These are phyloP conservation scores for Ibidorhyncha struthersii DNA, from an alignment of 2,113 vertebrate genomes.

Conservation along the genomic window DNA sequence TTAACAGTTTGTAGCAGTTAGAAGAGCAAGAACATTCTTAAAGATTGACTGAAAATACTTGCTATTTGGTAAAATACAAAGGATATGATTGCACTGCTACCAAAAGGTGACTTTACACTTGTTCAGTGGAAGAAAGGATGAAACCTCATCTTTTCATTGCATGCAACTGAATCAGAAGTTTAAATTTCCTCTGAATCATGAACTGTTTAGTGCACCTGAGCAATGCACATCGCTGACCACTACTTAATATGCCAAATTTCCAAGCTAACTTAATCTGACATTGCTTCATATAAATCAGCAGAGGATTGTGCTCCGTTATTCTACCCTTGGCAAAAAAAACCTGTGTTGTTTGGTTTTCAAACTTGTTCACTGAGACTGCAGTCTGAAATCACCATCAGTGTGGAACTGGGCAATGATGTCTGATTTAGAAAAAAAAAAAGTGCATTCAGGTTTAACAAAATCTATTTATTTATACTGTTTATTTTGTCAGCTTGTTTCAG, in stretches of 20 bases:
- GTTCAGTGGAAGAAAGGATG: background rate
- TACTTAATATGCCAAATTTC: background rate
- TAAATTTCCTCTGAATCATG: background rate
- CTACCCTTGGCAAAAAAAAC: background rate
- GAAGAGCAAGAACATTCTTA: background rate
- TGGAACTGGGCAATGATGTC: background rate
- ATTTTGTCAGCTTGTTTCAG: background rate
- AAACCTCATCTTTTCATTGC: background rate
- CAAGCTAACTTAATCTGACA: background rate
- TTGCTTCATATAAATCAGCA: background rate
- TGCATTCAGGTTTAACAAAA: background rate
- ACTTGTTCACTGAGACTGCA: background rate
- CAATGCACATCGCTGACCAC: background rate
- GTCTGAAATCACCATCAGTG: background rate
- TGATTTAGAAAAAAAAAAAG: background rate
- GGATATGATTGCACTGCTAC: background rate
- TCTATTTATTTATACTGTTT: background rate
- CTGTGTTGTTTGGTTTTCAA: background rate
- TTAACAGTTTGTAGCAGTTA: background rate
- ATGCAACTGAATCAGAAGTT: background rate
- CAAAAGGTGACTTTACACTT: background rate
- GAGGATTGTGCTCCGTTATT: background rate
- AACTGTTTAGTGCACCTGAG: background rate
- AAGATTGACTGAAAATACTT: background rate
- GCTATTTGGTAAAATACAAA: background rate